Base-by-base conservation (phyloP, 2,888 invertebrate genomes). In the Idaea biselata region DNA sequence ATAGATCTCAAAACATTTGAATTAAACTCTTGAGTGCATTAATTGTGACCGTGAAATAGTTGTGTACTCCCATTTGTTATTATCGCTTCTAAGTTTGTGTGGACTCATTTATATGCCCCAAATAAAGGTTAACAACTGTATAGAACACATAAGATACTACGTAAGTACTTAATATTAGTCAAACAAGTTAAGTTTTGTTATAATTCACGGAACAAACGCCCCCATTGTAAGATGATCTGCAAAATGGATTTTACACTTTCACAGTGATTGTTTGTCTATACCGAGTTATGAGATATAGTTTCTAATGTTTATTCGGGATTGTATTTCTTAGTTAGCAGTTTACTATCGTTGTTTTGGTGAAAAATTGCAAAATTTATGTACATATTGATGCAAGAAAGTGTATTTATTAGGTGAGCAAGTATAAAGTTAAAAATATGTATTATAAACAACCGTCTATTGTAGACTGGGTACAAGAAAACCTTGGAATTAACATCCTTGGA, bases 121-220 rank as follows among this genome's bases (percentile, higher is more conserved):
- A 80, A 74, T 86, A 82, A 69, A 82, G 86, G 82, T 87, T 83
- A 81, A 80, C 79, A 81, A 75, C 83, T 67, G 77, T 73, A 70
- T 70, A 65, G 59, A 71, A 63, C 62, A 68, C 66, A 63, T 60
- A 64, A 63, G 66, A 65, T 63, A 63, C 63, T 65, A 25, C 64
- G 78, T 81, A 67, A 80, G 80, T 79, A 68, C 61, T 31, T 57
- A 56, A 53, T 16, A 2, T 59, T 16, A 25, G 8, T 25, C n/a
- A 53, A 55, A 59, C 32, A 3, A 61, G 56, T 56, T 58, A 59
- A 56, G 8, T 44, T 44, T 44, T 44, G 44, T 14, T 44, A 44
- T 44, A 44, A 44, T 14, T 8, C 11, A 44, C 11, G 8, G 14
- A 44, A 3, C 8, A 7, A 14, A 8, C 44, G 0, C 44, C 32